phyloP scores from a whole-genome alignment of 2,113 vertebrate species.

The Pollachius pollachius region DNA sequence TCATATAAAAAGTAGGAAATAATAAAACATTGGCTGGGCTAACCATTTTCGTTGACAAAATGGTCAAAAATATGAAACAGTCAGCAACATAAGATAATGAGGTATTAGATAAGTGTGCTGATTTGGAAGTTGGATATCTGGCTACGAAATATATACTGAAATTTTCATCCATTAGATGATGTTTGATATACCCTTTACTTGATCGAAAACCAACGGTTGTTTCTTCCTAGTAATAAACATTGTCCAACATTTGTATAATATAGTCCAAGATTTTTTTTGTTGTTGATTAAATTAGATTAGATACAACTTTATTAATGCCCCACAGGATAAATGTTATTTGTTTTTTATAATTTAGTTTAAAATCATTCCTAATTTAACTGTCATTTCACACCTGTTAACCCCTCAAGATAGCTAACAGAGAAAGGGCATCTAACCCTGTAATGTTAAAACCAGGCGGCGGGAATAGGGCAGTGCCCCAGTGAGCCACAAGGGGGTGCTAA shows the following conservation, averaged over 20 bases:
- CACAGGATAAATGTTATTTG: no score
- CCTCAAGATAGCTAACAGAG: no score
- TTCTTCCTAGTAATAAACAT: background rate
- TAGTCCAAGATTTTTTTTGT: no score
- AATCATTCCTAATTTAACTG: no score
- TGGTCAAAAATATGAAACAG: constrained; percentile 56
- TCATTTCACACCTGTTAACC: background rate
- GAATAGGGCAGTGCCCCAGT: constrained; percentile 10
- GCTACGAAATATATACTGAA: constrained; percentile 35
- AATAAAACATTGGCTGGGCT: constrained; percentile 41
- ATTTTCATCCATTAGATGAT: constrained; percentile 3
- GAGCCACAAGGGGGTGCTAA: constrained; percentile 47
- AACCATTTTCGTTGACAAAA: constrained; percentile 65
- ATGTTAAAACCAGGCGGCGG: constrained; percentile 11
- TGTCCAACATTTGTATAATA: no score
- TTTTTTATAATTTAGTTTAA: no score
- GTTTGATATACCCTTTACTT: background rate
- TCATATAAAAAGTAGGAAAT: constrained; percentile 35
- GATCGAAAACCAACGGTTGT: background rate
- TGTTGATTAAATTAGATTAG: no score
- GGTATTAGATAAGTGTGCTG: constrained; percentile 59
- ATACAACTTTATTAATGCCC: no score
- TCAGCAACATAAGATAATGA: constrained; percentile 60
- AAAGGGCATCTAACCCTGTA: constrained; percentile 4
- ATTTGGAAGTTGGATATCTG: constrained; percentile 67